Evolutionary conservation across 2,113 vertebrate genomes (phyloP).

Genomic region (Tachysurus fulvidraco): DNA sequence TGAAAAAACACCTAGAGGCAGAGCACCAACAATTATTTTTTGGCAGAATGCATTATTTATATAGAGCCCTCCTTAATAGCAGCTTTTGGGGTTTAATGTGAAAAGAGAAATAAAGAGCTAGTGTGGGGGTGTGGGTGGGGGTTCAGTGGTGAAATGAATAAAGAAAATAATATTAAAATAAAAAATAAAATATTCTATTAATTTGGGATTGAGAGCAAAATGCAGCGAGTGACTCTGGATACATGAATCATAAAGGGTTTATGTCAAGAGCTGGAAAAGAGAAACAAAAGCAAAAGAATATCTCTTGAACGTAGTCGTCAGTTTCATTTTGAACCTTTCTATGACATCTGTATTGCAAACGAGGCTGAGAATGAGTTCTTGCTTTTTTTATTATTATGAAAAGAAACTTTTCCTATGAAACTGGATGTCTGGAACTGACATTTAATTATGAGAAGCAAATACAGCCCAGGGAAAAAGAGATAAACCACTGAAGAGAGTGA

Average conservation of each 20-base stretch:
- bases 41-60: not conserved
- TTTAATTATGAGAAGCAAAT: conserved; percentile 79
- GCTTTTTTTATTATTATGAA: conserved; percentile 58
- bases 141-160: not conserved
- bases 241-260: not conserved
- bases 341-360: conserved; percentile 12
- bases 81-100: not conserved
- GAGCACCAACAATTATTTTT: not conserved
- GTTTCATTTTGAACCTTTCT: conserved; percentile 13
- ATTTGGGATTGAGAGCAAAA: conserved; percentile 15
- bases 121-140: no score
- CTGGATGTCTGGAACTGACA: conserved; percentile 66
- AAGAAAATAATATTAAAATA: not conserved
- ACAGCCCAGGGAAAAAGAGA: conserved; percentile 74
- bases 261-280: conserved; percentile 5
- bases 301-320: not conserved
- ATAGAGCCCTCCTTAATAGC: not conserved
- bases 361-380: conserved; percentile 40
- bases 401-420: conserved; percentile 59
- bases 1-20: no score
- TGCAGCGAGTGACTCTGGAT: not conserved
- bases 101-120: not conserved
- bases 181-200: not conserved
- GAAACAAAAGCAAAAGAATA: not conserved
- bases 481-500: conserved; percentile 62